Evolutionary conservation across 2,113 vertebrate genomes (phyloP).

Genomic region (Puffinus mauretanicus): DNA sequence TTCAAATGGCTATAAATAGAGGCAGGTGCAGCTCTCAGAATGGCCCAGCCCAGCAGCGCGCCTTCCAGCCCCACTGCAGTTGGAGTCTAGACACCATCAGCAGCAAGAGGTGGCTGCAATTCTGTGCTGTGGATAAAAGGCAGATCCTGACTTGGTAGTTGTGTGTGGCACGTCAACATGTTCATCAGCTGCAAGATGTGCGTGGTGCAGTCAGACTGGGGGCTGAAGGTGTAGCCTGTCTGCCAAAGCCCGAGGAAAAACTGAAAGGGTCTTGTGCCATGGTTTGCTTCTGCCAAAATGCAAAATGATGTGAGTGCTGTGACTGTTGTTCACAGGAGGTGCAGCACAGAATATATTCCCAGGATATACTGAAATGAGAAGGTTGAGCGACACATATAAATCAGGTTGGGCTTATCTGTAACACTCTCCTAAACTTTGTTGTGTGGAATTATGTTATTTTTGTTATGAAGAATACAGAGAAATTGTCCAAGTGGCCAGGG

Average conservation of each 20-base stretch:
- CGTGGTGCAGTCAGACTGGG: neutral
- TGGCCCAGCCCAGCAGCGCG: fast-evolving
- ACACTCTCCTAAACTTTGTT: neutral
- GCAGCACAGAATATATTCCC: neutral
- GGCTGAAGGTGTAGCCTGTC: neutral
- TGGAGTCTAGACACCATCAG: neutral
- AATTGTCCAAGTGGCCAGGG: too few species aligned
- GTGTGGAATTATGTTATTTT: too few species aligned
- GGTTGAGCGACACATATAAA: neutral
- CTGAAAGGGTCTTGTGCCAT: neutral
- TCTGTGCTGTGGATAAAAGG: neutral
- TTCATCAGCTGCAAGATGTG: neutral
- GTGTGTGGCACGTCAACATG: fast-evolving
- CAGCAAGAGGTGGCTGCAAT: neutral
- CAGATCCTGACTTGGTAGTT: neutral
- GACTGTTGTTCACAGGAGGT: neutral
- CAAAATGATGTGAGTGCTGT: neutral
- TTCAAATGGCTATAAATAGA: too few species aligned
- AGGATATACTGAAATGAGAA: neutral
- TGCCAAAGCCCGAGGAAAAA: neutral
- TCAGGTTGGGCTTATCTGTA: neutral
- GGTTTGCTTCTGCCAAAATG: neutral
- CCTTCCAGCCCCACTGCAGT: neutral
- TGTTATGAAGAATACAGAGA: too few species aligned
- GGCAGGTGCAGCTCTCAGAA: neutral